Evolutionary conservation across 2,113 vertebrate genomes (phyloP).

Genomic region (Agapornis roseicollis): DNA sequence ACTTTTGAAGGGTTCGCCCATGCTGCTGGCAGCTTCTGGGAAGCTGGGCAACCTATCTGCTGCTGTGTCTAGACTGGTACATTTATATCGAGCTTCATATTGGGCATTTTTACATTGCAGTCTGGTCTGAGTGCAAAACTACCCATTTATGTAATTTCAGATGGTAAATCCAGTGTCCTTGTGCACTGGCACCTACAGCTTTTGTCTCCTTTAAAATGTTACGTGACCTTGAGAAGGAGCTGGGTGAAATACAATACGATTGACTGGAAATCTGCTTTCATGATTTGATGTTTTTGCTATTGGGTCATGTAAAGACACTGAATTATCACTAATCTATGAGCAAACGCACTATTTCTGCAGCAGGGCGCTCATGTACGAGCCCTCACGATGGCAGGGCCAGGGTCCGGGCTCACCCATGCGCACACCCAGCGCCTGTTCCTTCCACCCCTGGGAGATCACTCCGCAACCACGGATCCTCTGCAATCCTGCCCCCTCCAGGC

Average conservation of each 20-base stretch:
- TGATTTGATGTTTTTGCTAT: not conserved
- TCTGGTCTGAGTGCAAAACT: not conserved
- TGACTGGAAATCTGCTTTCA: not conserved
- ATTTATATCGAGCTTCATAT: not conserved
- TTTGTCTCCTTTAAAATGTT: not conserved
- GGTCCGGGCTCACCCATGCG: not conserved
- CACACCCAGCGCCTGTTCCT: not conserved
- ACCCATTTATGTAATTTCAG: not conserved
- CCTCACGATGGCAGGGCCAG: accelerated
- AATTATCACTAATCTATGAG: not conserved
- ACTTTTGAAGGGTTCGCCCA: not conserved
- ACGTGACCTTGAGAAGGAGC: accelerated
- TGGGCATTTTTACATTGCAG: not conserved
- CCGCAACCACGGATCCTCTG: not conserved
- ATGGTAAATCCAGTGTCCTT: not conserved
- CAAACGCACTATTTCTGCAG: accelerated
- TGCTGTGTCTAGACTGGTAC: not conserved
- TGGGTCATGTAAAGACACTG: not conserved
- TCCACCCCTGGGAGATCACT: not conserved
- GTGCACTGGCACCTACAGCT: not conserved
- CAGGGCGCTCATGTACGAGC: accelerated
- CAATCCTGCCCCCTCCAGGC: no score
- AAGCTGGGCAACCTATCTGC: not conserved
- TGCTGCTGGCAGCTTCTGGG: not conserved
- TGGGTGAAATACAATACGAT: not conserved